A percentile compares a stretch with the other conserved stretches of the same genome.
Conservation (phyloP, 2,888 invertebrate species). For the Beris chalybata region DNA sequence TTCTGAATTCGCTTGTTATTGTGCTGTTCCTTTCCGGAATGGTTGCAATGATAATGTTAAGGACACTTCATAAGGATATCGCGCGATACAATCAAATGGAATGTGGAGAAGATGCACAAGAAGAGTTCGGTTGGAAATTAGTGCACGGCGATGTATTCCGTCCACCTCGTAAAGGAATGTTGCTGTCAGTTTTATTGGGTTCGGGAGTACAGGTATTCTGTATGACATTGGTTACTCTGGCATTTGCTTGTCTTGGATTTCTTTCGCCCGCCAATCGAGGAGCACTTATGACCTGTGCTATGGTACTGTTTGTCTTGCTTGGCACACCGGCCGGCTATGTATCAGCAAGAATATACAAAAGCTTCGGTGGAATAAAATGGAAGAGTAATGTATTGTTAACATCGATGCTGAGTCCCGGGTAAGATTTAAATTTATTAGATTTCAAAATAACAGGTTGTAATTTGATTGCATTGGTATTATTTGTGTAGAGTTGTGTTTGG, state of each 20-base stretch:
- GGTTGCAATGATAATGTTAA: conserved; percentile 98
- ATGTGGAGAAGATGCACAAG: conserved; percentile 87
- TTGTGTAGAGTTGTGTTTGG: conserved; percentile 81
- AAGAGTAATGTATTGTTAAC: conserved; percentile 97
- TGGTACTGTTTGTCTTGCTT: conserved; percentile 94
- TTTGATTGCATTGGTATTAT: neutral
- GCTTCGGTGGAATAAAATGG: conserved; percentile 98
- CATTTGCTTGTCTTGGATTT: conserved; percentile 98
- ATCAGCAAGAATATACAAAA: conserved; percentile 96
- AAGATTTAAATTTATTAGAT: conserved; percentile 47
- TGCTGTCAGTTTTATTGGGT: conserved; percentile 93
- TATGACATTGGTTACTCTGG: conserved; percentile 94
- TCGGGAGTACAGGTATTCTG: conserved; percentile 93
- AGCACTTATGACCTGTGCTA: conserved; percentile 96
- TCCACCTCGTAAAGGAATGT: conserved; percentile 94
- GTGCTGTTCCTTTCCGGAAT: conserved; percentile 96
- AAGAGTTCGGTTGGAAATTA: conserved; percentile 87
- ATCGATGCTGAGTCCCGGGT: conserved; percentile 97
- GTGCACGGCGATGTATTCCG: conserved; percentile 98
- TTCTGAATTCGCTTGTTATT: conserved; percentile 95
- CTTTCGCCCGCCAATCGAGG: conserved; percentile 98
- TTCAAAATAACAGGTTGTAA: neutral
- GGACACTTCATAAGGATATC: conserved; percentile 97
- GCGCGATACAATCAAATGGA: conserved; percentile 97
- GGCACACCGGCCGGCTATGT: conserved; percentile 97